A percentile compares a stretch with the other conserved stretches of the same genome.
Conservation (phyloP, 2,888 invertebrate species). For the Melieria picta region DNA sequence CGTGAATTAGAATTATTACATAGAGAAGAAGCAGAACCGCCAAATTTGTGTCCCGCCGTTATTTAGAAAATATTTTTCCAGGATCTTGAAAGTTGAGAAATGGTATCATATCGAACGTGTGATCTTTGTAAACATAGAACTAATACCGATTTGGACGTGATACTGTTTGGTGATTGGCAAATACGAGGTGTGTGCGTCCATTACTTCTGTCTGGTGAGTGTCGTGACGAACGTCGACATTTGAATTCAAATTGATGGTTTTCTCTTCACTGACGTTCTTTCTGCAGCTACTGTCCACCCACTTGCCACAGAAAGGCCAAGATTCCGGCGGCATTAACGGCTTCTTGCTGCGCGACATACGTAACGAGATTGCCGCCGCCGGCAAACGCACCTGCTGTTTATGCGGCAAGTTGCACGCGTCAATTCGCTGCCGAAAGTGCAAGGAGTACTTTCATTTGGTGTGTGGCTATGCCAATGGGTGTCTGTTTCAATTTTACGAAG, state of each 20-base stretch:
- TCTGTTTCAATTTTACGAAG: constrained; percentile 47
- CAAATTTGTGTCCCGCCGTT: too few relatives aligned
- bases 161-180: constrained; percentile 58
- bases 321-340: constrained; percentile 79
- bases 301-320: constrained; percentile 75
- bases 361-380: constrained; percentile 71
- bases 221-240: background rate
- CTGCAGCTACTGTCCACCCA: constrained; percentile 75
- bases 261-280: too few relatives aligned
- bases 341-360: constrained; percentile 78
- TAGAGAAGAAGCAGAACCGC: too few relatives aligned
- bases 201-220: constrained; percentile 58
- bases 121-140: constrained; percentile 35
- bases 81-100: too few relatives aligned
- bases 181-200: constrained; percentile 51
- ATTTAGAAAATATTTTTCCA: too few relatives aligned
- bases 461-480: constrained; percentile 53
- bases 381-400: constrained; percentile 49
- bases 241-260: background rate
- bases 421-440: constrained; percentile 53
- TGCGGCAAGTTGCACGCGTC: constrained; percentile 51
- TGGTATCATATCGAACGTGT: constrained; percentile 28
- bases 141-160: constrained; percentile 37
- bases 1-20: too few relatives aligned
- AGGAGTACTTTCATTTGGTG: constrained; percentile 51